Conservation (phyloP, 2,888 invertebrate genomes). For the Lasius fuliginosus region DNA sequence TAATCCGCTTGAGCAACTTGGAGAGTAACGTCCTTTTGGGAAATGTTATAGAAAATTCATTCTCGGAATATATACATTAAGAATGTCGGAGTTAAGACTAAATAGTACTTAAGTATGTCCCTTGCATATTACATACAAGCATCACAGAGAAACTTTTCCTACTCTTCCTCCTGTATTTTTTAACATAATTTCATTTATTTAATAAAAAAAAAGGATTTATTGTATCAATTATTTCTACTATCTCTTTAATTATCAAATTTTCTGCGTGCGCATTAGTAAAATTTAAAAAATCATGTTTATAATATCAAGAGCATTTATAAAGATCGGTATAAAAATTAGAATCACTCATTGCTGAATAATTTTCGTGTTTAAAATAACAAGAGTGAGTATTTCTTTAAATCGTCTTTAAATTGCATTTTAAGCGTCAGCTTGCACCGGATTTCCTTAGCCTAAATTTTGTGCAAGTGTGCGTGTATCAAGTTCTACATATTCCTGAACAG, state of each 20-base stretch:
- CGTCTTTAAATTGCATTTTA: not conserved
- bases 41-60: slow-evolving; percentile 22
- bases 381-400: not conserved
- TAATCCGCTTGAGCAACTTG: slow-evolving; percentile 47
- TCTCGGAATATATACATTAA: not conserved
- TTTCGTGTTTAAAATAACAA: not conserved
- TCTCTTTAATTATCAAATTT: no score
- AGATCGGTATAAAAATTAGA: not conserved
- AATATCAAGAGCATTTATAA: not conserved
- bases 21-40: slow-evolving; percentile 35
- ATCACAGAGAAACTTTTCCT: not conserved
- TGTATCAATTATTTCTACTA: not conserved
- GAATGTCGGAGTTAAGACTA: not conserved
- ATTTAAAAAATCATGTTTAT: not conserved
- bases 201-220: not conserved
- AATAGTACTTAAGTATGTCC: not conserved
- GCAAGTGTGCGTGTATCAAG: slow-evolving; percentile 7
- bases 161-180: not conserved
- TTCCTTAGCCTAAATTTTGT: slow-evolving; percentile 46
- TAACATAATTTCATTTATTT: not conserved
- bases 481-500: slow-evolving; percentile 65
- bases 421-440: slow-evolving; percentile 12
- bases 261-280: not conserved
- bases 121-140: not conserved
- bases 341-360: not conserved